Evolutionary conservation across 2,888 invertebrate species (phyloP).

Genomic region (Phaonia tiefii): DNA sequence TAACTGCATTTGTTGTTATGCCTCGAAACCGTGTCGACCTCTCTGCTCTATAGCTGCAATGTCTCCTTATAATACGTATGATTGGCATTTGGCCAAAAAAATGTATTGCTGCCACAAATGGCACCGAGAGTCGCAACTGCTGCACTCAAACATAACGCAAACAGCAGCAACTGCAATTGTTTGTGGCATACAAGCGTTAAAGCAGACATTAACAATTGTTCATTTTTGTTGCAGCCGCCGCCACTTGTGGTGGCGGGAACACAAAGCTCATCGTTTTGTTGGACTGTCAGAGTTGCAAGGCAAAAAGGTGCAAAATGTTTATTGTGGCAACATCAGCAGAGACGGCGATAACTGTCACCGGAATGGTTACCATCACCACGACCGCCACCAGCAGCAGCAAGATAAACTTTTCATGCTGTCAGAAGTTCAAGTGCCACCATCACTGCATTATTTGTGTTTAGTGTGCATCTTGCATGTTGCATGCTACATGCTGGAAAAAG

Average conservation of each 20-base stretch:
- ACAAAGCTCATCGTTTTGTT: constrained; percentile 5
- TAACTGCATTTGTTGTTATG: constrained; percentile 63
- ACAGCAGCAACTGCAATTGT: constrained; percentile 53
- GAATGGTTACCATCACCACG: not conserved
- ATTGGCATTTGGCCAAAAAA: constrained; percentile 65
- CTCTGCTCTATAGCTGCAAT: not conserved
- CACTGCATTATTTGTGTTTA: constrained; percentile 39
- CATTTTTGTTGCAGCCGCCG: not conserved
- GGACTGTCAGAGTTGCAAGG: constrained; percentile 48
- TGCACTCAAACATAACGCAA: constrained; percentile 48
- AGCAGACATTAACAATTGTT: constrained; percentile 61
- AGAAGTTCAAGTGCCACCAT: not conserved
- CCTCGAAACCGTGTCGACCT: not conserved
- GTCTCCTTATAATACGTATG: constrained; percentile 29
- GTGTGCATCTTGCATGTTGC: constrained; percentile 15
- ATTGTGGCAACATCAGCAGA: not conserved
- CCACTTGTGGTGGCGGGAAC: not conserved
- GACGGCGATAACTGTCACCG: not conserved
- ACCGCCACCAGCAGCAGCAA: not conserved
- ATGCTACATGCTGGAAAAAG: not conserved
- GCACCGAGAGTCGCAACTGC: constrained; percentile 14
- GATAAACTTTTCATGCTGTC: not conserved
- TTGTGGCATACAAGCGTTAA: constrained; percentile 55
- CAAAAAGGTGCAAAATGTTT: constrained; percentile 54
- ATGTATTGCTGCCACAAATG: constrained; percentile 33